phyloP scores from a whole-genome alignment of 2,888 invertebrate species.

The Glaucopsyche alexis region DNA sequence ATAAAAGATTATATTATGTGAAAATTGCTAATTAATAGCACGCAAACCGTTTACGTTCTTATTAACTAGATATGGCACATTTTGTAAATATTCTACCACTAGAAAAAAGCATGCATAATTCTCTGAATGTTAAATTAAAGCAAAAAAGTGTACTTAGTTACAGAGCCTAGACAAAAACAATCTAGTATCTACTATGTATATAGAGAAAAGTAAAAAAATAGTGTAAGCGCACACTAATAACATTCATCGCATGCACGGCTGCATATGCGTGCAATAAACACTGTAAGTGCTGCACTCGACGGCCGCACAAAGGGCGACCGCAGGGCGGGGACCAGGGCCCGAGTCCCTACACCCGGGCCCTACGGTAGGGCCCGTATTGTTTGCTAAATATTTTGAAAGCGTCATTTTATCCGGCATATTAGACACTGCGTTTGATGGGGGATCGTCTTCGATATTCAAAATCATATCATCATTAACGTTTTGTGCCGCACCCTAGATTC shows the following conservation, averaged over 20 bases:
- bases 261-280: slow-evolving; percentile 46
- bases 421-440: slow-evolving; percentile 74
- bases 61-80: neutral
- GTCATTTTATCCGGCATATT: slow-evolving; percentile 77
- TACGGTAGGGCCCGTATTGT: slow-evolving; percentile 66
- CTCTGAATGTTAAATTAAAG: neutral
- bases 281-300: slow-evolving; percentile 60
- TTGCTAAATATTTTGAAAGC: slow-evolving; percentile 80
- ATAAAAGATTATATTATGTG: neutral
- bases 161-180: slow-evolving; percentile 7
- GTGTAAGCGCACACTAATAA: slow-evolving; percentile 25
- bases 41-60: neutral
- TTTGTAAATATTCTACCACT: neutral
- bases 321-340: slow-evolving; percentile 58
- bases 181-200: slow-evolving; percentile 29
- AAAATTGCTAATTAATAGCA: neutral
- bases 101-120: neutral
- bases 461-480: slow-evolving; percentile 70
- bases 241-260: slow-evolving; percentile 39
- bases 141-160: neutral
- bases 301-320: slow-evolving; percentile 53
- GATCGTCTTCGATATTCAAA: slow-evolving; percentile 62
- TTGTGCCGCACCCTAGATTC: slow-evolving; percentile 42
- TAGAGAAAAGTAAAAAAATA: neutral
- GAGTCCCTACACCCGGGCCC: slow-evolving; percentile 51